Base-by-base conservation (phyloP, 2,113 vertebrate genomes). In the Bungarus multicinctus region DNA sequence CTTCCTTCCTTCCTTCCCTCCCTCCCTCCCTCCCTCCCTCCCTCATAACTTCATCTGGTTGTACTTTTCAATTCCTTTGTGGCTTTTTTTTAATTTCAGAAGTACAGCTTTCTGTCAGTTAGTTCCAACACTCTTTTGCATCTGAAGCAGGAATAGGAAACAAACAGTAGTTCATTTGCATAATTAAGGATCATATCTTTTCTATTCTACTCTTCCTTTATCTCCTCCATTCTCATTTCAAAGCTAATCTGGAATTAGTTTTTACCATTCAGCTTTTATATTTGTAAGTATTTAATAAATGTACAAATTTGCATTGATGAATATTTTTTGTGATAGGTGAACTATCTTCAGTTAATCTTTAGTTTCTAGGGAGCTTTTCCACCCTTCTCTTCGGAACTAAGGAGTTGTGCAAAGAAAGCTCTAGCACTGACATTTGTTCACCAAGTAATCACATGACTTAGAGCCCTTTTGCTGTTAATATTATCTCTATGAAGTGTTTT, bases 401-500 rank as follows among this genome's bases (percentile, higher is more conserved):
- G 1, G 3, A 69, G 58, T 14, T 54, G 20, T 58, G 57, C 53
- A 45, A 30, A 39, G 34, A 69, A 89, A 86, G 45, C 7, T 69
- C 30, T 5, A 23, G 12, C 20, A 89, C 27, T 53, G 30, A 16
- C 47, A 25, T 85, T 85, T 91, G 74, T 50, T 27, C 23, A 5
- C 55, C 53, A 52, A 53, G 93, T 50, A 45, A 69, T 47, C 90
- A 54, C 55, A 34, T 92, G 93, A 47, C 74, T 89, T 89, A 85
- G n/a, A 90, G 55, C 52, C 34, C 55, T 45, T 23, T 54, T 64
- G 69, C 45, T 93, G 45, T 60, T 93, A 89, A 55, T 92, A 53
- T 53, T 87, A 91, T 91, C 52, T 85, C n/a, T 89, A 12, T 27
- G 9, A 23, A 11, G 47, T 25, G 54, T 89, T 85, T 93, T 91